phyloP scores from a whole-genome alignment of 1,140 invertebrate species.

The Ctenoplectra terminalis region DNA sequence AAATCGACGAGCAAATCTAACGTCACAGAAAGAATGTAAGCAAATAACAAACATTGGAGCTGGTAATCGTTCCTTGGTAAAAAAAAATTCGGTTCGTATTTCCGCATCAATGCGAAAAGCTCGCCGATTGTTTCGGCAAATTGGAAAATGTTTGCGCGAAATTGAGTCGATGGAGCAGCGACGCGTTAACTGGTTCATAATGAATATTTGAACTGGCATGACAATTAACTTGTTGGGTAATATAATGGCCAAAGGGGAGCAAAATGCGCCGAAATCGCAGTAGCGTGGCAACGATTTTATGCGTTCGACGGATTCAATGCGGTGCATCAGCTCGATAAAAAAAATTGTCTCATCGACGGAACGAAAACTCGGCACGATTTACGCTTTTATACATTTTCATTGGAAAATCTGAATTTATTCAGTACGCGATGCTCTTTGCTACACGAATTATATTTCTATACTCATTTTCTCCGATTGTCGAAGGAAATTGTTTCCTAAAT shows the following conservation, averaged over 20 bases:
- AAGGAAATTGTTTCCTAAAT: not conserved
- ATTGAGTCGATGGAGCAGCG: constrained; percentile 36
- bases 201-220: constrained; percentile 68
- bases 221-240: constrained; percentile 67
- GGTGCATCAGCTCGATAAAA: not conserved
- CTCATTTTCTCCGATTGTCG: not conserved
- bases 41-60: no score
- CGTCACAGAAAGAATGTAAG: no score
- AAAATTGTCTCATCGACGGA: not conserved
- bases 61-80: no score
- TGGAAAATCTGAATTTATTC: not conserved
- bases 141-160: constrained; percentile 48
- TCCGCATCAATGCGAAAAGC: constrained; percentile 20
- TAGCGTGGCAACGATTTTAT: constrained; percentile 5
- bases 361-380: not conserved
- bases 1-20: no score
- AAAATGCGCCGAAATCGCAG: not conserved
- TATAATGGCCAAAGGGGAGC: constrained; percentile 53
- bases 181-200: constrained; percentile 53
- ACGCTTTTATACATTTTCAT: not conserved
- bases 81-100: no score
- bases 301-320: not conserved
- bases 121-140: constrained; percentile 37
- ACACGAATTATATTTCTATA: no score
- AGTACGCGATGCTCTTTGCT: not conserved